Percentiles rank a stretch among this genome's conserved stretches.
Evolutionary conservation across 2,113 vertebrate species (phyloP).

Genomic region (Corapipo altera): DNA sequence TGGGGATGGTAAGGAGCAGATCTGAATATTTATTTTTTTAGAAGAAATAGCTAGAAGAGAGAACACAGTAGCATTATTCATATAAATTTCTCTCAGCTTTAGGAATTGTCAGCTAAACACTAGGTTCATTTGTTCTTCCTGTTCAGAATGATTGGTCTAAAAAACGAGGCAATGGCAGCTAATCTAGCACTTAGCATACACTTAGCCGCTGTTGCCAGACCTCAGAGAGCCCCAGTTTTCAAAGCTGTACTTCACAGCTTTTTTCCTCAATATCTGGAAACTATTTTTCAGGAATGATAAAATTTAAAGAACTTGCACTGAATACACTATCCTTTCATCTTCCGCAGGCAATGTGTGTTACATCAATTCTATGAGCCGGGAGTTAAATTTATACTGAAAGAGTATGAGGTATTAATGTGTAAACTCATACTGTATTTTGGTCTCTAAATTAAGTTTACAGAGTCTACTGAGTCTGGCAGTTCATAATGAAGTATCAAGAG

Average conservation of each 20-base stretch:
- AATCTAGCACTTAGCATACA: not conserved
- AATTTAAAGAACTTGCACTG: not conserved
- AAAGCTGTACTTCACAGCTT: not conserved
- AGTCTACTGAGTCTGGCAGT: not conserved
- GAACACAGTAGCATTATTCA: not conserved
- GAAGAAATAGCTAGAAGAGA: not conserved
- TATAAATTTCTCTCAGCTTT: not conserved
- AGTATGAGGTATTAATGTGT: not conserved
- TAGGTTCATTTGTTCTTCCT: not conserved
- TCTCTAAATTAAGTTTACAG: conserved; percentile 20
- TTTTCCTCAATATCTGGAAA: not conserved
- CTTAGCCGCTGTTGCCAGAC: not conserved
- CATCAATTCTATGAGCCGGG: not conserved
- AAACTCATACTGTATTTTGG: not conserved
- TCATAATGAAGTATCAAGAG: not conserved
- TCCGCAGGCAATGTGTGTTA: not conserved
- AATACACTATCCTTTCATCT: not conserved
- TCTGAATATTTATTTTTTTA: not conserved
- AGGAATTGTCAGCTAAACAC: not conserved
- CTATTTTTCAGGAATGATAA: not conserved
- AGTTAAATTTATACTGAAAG: not conserved
- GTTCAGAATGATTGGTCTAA: not conserved
- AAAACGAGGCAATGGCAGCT: not conserved
- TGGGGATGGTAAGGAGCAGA: not conserved
- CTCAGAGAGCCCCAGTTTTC: not conserved